Percentiles rank a stretch among this genome's conserved stretches.
These are phyloP conservation scores for Lutjanus erythropterus DNA, from an alignment of 2,113 vertebrate species.

Conservation along the genomic window DNA sequence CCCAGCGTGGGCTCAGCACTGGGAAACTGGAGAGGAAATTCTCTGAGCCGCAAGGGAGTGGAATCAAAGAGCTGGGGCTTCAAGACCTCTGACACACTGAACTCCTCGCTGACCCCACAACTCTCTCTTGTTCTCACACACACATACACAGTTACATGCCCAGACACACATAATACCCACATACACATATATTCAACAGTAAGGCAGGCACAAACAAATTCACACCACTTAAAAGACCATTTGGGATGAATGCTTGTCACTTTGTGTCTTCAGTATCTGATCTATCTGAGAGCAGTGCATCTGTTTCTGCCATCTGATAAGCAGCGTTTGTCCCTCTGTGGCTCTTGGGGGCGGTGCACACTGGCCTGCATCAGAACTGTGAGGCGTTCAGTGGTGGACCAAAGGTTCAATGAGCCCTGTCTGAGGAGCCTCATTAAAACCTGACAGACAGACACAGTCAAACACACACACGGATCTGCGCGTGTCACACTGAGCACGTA, in stretches of 20 bases:
- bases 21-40: constrained; percentile 83
- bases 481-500: constrained; percentile 31
- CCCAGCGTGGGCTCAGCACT: constrained; percentile 82
- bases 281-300: constrained; percentile 47
- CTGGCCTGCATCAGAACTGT: constrained; percentile 44
- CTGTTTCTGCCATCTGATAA: constrained; percentile 61
- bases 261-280: constrained; percentile 37
- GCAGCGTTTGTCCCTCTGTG: constrained; percentile 47
- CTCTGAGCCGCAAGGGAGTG: constrained; percentile 79
- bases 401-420: constrained; percentile 69
- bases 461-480: constrained; percentile 14
- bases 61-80: constrained; percentile 81
- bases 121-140: constrained; percentile 48
- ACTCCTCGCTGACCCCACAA: constrained; percentile 78
- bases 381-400: constrained; percentile 58
- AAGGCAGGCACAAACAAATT: constrained; percentile 30
- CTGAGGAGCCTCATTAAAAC: constrained; percentile 75
- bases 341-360: constrained; percentile 47
- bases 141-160: constrained; percentile 33
- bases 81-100: constrained; percentile 84
- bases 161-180: constrained; percentile 32
- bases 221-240: constrained; percentile 10
- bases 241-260: constrained; percentile 44
- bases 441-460: constrained; percentile 47
- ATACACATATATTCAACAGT: constrained; percentile 16